Percentiles rank a stretch among this genome's conserved stretches.
phyloP scores from a whole-genome alignment of 1,140 invertebrate species.

The Gerris buenoi region DNA sequence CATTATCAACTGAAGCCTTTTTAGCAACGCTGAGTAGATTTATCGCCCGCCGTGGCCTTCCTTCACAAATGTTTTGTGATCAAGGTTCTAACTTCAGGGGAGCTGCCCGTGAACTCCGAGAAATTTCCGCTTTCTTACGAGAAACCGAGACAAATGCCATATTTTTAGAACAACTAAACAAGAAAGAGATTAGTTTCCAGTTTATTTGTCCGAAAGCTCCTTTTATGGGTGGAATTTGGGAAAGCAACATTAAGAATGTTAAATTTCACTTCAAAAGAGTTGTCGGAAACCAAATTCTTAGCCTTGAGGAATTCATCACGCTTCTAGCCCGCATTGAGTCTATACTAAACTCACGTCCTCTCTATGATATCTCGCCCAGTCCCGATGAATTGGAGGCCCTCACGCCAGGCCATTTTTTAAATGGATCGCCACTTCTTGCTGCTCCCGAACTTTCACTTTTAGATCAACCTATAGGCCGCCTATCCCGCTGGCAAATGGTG shows the following conservation, averaged over 20 bases:
- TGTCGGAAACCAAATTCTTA: background rate
- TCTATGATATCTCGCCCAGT: background rate
- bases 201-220: background rate
- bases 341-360: background rate
- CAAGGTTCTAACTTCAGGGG: background rate
- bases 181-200: background rate
- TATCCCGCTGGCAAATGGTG: no score
- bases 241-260: background rate
- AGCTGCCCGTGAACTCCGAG: background rate
- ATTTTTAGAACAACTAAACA: background rate
- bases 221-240: background rate
- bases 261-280: background rate
- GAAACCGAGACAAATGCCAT: background rate
- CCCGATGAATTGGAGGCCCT: no score
- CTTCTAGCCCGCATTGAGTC: background rate
- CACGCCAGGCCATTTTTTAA: no score
- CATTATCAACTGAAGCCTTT: conserved; percentile 21
- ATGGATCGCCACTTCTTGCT: no score
- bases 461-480: no score
- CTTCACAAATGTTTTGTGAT: background rate
- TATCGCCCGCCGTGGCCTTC: background rate
- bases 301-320: background rate
- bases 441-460: no score
- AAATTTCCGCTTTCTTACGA: background rate
- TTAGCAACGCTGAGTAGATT: conserved; percentile 21